Evolutionary conservation across 2,797 vertebrate genomes (phyloP), one percentile per base, ranked within the genome.

Genomic region (Phrynocephalus vlangalii): DNA sequence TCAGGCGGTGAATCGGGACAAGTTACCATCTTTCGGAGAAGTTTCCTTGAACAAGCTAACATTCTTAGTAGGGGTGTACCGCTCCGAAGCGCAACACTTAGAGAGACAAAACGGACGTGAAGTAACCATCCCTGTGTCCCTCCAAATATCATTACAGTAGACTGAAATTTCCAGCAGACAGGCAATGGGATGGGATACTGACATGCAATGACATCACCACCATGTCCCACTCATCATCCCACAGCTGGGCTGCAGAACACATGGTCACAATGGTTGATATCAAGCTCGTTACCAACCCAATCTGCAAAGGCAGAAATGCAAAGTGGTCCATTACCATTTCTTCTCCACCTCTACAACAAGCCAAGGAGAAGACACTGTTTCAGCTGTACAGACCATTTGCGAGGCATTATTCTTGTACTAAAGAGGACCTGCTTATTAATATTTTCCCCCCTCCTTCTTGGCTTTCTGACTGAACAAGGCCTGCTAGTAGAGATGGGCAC

Each of bases 151-250:
- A 33, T 33, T 33, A 9, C 8, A 56, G 52, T 33, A 33, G 33
- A 33, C 33, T 33, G 33, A 33, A 33, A 33, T 33, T 33, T 33
- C 33, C 33, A 33, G 33, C 33, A 33, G 33, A 33, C 33, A 33
- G 33, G 33, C 33, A 33, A 33, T 33, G 33, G 33, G 16, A 1
- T 10, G 50, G 7, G 1, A 1, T 71, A 89, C 96, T 91, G 83
- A 99, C 98, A 96, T 99, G 98, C 82, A 99, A 91, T 9, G 98
- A 99, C 63, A 98, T 97, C 4, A 98, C 92, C n/a, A 99, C 95
- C 91, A 99, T 97, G 86, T 97, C 97, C 98, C 98, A 99, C 88
- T 99, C 98, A 0, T 98, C 98, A 0, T 97, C 96, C 98, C 99
- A 99, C 0, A 99, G 91, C 94, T 99, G 98, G 72, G 98, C 97